Percentiles rank a stretch among this genome's conserved stretches.
phyloP scores from a whole-genome alignment of 2,113 vertebrate species.

The Alouatta palliata region DNA sequence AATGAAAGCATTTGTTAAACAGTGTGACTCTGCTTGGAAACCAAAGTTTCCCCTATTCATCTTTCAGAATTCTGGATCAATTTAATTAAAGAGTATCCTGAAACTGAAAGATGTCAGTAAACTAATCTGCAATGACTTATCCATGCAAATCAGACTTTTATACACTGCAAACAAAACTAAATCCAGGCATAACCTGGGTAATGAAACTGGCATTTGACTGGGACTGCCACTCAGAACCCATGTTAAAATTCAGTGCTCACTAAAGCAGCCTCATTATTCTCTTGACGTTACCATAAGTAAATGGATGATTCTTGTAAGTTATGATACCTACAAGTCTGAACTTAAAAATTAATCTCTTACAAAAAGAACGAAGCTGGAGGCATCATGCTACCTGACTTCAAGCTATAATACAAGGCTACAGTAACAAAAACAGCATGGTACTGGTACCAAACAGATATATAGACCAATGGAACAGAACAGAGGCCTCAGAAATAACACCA shows the following conservation, averaged over 20 bases:
- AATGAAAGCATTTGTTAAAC: not conserved
- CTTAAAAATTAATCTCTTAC: not conserved
- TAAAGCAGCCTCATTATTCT: not conserved
- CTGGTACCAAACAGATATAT: too few species aligned
- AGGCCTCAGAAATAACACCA: too few species aligned
- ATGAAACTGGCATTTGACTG: not conserved
- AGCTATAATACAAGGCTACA: too few species aligned
- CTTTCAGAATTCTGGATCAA: not conserved
- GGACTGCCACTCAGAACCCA: not conserved
- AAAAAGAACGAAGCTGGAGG: too few species aligned
- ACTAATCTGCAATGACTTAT: not conserved
- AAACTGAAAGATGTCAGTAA: conserved; percentile 24
- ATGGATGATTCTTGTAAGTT: not conserved
- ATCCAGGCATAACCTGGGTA: not conserved
- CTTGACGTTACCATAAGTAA: not conserved
- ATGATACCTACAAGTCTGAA: not conserved
- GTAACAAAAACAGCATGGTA: too few species aligned
- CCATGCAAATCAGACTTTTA: not conserved
- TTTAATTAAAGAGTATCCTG: not conserved
- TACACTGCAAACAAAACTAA: conserved; percentile 13
- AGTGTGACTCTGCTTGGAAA: not conserved
- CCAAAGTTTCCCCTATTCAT: not conserved
- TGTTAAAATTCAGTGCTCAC: not conserved
- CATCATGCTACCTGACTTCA: too few species aligned
- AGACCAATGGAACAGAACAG: too few species aligned